Conservation (phyloP, 2,888 invertebrate genomes). For the Dynastes grantii region DNA sequence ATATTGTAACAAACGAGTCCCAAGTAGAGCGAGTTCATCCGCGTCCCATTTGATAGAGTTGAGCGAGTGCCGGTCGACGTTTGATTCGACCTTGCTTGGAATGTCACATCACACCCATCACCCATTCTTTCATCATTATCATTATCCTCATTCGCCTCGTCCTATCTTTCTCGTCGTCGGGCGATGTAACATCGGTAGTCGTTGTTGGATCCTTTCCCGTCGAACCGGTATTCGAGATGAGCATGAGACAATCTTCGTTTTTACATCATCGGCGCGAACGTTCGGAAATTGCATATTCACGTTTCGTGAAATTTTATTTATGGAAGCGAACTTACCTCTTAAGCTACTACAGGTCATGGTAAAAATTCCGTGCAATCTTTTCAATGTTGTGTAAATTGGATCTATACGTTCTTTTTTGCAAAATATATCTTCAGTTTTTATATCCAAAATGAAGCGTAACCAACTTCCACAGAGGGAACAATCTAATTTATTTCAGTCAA, state of each 20-base stretch:
- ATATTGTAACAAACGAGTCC: constrained; percentile 38
- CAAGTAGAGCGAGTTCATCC: constrained; percentile 46
- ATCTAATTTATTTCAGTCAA: too few relatives aligned
- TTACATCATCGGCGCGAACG: background rate
- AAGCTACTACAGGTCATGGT: too few relatives aligned
- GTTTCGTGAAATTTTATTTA: constrained; percentile 1
- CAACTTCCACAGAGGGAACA: too few relatives aligned
- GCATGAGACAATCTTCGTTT: constrained; percentile 4
- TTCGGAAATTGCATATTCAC: background rate
- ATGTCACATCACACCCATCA: constrained; percentile 50
- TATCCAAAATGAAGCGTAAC: too few relatives aligned
- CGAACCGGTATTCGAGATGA: constrained; percentile 21
- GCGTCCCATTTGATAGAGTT: constrained; percentile 47
- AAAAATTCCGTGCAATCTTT: too few relatives aligned
- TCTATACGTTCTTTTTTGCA: too few relatives aligned
- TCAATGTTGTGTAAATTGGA: too few relatives aligned
- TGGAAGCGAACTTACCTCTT: background rate
- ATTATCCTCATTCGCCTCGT: constrained; percentile 40
- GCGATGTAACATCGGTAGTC: constrained; percentile 9
- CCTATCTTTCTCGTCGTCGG: constrained; percentile 15
- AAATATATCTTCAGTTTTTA: too few relatives aligned
- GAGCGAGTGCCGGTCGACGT: constrained; percentile 51
- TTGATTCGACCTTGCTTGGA: constrained; percentile 52
- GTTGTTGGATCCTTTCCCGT: constrained; percentile 5
- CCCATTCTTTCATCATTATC: constrained; percentile 50